Percentiles rank a stretch among this genome's conserved stretches.
These are phyloP conservation scores for Pogonomyrmex californicus DNA, from an alignment of 1,140 invertebrate genomes.

Conservation along the genomic window DNA sequence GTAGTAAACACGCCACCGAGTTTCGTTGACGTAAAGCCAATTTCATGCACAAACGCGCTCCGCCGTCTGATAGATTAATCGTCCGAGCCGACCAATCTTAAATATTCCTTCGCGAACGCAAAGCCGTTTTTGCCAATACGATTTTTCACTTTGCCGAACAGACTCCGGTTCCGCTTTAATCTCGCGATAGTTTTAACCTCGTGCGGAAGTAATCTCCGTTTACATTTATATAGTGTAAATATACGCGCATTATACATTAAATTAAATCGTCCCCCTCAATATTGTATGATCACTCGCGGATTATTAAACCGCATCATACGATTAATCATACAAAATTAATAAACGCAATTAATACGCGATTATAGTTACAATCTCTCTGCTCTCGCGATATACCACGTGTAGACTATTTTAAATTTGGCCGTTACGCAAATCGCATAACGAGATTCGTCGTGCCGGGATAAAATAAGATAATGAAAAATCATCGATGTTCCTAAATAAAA, in stretches of 20 bases:
- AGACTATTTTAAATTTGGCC: background rate
- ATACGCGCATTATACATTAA: background rate
- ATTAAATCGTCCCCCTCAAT: conserved; percentile 32
- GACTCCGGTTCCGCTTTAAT: background rate
- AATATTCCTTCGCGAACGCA: background rate
- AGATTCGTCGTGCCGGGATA: background rate
- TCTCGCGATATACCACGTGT: background rate
- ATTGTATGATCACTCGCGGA: conserved; percentile 28
- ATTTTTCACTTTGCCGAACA: background rate
- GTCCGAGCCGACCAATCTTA: background rate
- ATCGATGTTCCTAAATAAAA: background rate
- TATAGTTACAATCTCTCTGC: background rate
- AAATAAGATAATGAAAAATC: conserved; percentile 24
- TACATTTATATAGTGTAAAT: background rate
- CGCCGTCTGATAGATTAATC: conserved; percentile 11
- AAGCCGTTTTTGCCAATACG: background rate
- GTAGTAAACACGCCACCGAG: conserved; percentile 23
- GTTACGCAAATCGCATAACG: background rate
- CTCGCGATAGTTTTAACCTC: background rate
- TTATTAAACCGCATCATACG: conserved; percentile 43
- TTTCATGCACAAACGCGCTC: background rate
- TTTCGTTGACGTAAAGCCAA: conserved; percentile 6
- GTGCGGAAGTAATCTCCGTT: conserved; percentile 21
- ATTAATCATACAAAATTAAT: conserved; percentile 48
- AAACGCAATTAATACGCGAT: conserved; percentile 27